Conservation (phyloP, 2,797 vertebrate genomes). For the Chiroxiphia lanceolata region DNA sequence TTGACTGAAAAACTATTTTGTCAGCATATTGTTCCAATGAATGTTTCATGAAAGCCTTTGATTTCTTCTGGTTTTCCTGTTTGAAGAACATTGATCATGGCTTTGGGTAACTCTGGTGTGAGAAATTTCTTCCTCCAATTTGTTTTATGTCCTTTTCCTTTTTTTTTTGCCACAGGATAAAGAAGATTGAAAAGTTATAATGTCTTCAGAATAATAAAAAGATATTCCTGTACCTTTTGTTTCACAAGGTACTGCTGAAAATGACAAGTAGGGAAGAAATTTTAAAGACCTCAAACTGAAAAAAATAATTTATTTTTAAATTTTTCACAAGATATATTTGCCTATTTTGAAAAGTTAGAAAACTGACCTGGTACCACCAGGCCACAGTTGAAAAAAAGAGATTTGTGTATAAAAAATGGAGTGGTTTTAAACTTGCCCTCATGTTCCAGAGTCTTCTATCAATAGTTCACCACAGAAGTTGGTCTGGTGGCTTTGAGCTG, state of each 20-base stretch:
- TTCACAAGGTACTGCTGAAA: background rate
- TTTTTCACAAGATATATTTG: background rate
- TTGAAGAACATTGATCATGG: background rate
- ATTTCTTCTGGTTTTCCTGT: background rate
- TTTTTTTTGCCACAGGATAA: background rate
- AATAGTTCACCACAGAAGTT: conserved; percentile 27
- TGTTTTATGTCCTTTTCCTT: background rate
- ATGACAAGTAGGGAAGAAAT: background rate
- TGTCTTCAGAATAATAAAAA: background rate
- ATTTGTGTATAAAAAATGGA: background rate
- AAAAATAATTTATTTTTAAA: background rate
- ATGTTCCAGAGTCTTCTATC: background rate
- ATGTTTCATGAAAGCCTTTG: conserved; percentile 11
- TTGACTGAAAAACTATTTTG: background rate
- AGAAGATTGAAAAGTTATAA: background rate
- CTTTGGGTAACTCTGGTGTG: background rate
- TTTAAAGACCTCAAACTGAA: background rate
- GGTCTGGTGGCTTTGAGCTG: background rate
- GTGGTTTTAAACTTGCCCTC: background rate
- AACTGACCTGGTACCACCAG: background rate
- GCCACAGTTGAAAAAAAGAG: background rate
- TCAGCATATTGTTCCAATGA: conserved; percentile 5
- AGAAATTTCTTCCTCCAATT: background rate
- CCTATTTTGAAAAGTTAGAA: background rate
- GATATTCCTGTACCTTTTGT: background rate